Percentiles rank a stretch among this genome's conserved stretches.
Conservation (phyloP, 2,113 vertebrate species). For the Cavia porcellus region DNA sequence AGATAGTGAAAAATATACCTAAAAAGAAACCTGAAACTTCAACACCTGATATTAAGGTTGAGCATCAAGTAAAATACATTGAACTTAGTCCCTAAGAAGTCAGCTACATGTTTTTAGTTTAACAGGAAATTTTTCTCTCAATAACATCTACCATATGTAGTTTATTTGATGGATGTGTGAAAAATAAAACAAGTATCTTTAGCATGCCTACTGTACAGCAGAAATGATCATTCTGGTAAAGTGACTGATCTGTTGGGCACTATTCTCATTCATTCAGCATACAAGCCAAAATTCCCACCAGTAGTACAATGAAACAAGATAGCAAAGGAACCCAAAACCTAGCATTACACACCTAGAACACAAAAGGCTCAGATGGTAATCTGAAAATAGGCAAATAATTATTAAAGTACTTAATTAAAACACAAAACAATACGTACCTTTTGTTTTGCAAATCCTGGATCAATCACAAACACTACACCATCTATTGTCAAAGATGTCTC, state of each 20-base stretch:
- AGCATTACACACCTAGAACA: neutral
- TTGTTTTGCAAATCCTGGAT: conserved; percentile 99
- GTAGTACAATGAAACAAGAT: neutral
- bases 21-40: neutral
- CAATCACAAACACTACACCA: conserved; percentile 98
- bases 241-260: neutral
- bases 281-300: neutral
- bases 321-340: neutral
- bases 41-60: neutral
- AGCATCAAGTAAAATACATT: conserved; percentile 38
- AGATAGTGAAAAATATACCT: neutral
- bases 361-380: neutral
- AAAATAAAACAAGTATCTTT: neutral
- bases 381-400: conserved; percentile 44
- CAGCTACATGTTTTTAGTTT: conserved; percentile 11
- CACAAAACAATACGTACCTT: conserved; percentile 90
- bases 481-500: conserved; percentile 99
- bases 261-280: neutral
- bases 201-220: neutral
- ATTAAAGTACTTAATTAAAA: neutral
- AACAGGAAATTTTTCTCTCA: neutral
- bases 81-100: neutral
- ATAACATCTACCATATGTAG: neutral
- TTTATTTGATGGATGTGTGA: neutral
- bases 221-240: neutral